phyloP scores from a whole-genome alignment of 2,113 vertebrate species.

The Pelvicachromis taeniatus region DNA sequence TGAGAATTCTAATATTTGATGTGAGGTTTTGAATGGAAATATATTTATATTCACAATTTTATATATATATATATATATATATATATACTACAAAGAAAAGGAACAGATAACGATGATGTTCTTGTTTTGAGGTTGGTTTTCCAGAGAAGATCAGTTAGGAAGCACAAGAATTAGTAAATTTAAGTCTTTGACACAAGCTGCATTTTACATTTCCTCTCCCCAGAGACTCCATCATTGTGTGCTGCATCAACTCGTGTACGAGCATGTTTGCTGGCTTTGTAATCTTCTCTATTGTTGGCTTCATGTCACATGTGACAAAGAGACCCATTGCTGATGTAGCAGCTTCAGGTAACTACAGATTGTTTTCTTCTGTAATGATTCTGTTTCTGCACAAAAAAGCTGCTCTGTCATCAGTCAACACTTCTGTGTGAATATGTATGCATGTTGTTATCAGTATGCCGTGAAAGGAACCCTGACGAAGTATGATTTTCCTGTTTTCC shows the following conservation, averaged over 20 bases:
- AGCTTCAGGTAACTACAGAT: constrained; percentile 84
- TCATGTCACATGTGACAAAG: constrained; percentile 97
- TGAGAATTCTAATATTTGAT: neutral
- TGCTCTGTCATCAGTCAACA: neutral
- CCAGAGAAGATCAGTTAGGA: neutral
- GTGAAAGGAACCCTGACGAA: constrained; percentile 2
- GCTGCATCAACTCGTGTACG: constrained; percentile 96
- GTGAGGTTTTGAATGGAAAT: neutral
- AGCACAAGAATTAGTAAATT: neutral
- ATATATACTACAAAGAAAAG: neutral
- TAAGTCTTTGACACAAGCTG: constrained; percentile 28
- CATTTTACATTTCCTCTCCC: constrained; percentile 46
- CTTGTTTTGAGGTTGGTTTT: neutral
- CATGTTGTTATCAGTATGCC: neutral
- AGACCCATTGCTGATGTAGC: constrained; percentile 91
- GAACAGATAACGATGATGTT: neutral
- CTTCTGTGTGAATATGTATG: neutral
- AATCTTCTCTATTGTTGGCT: constrained; percentile 99
- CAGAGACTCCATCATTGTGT: constrained; percentile 97
- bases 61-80: neutral
- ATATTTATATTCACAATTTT: neutral
- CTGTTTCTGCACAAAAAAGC: neutral
- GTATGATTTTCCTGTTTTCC: neutral
- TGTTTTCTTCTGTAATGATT: neutral
- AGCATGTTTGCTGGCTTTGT: constrained; percentile 99